Base-by-base conservation (phyloP, 2,113 vertebrate species). In the Hystrix cristata region DNA sequence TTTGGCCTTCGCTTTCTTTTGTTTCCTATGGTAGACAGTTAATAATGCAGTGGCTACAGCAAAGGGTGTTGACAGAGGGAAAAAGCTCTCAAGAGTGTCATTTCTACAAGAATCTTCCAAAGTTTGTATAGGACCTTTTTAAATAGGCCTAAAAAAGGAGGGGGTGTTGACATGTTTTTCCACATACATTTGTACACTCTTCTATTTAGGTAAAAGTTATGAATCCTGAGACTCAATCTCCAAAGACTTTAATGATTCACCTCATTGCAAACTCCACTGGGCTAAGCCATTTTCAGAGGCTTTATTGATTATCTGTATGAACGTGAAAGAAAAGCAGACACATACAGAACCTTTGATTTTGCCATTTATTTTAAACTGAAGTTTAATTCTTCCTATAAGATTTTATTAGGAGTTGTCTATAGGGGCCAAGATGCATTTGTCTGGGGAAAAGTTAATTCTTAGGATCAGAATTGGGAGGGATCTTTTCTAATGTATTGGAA, bases 321-420 rank as follows among this genome's bases (percentile, higher is more conserved):
- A 89, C 80, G 7, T 51, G 62, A 83, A 83, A 84, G 72, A 83
- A 94, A 84, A 79, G 62, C 10, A 65, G 15, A 34, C 55, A 89
- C 14, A 84, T 69, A 38, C 8, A 94, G 74, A 92, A 87, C 1
- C 48, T 87, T 92, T 48, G n/a, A 55, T 92, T 95, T 94, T 82
- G 53, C 12, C 71, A 89, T 55, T 97, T 91, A 60, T 60, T 96
- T 94, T 94, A 95, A 90, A 55, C 48, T 43, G 87, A 79, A 7
- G 7, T 84, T 93, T 60, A 87, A 83, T 60, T 72, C 57, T 88
- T 78, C 55, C 31, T 67, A 14, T n/a, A 67, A 34, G 31, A 74
- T 48, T 90, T 94, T 90, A 72, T 81, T 69, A 55, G 46, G 96
- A 85, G 19, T 10, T 94, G 13, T 81, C 65, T 59, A 14, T 81